Percentiles rank a stretch among this genome's conserved stretches.
These are phyloP conservation scores for Thrips palmi DNA, from an alignment of 1,140 invertebrate species.

Conservation along the genomic window DNA sequence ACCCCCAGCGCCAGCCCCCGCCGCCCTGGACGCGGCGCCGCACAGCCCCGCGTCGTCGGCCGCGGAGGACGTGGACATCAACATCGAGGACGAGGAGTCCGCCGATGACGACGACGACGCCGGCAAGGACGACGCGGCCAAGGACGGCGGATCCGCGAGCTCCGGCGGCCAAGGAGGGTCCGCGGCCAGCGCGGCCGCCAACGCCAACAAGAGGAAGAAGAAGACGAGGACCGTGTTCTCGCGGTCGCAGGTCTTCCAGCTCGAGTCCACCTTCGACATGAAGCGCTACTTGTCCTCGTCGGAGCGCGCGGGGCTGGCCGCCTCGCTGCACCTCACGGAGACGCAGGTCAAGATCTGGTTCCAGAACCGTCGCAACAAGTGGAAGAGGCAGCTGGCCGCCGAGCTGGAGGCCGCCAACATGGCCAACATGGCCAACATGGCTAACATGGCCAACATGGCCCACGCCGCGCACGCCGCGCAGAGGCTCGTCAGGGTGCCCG, in stretches of 20 bases:
- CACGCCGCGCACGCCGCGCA: constrained; percentile 90
- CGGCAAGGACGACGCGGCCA: constrained; percentile 29
- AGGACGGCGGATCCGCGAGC: constrained; percentile 16
- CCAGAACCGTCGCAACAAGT: constrained; percentile 90
- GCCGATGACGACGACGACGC: constrained; percentile 33
- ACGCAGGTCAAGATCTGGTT: constrained; percentile 97
- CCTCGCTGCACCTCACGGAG: constrained; percentile 85
- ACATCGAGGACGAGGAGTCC: constrained; percentile 27
- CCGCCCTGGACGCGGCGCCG: too few relatives aligned
- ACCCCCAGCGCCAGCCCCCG: too few relatives aligned
- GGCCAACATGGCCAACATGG: too few relatives aligned
- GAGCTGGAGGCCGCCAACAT: constrained; percentile 93
- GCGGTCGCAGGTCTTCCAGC: constrained; percentile 81
- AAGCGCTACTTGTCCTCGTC: constrained; percentile 93
- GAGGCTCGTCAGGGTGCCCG: constrained; percentile 79
- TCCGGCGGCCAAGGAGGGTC: too few relatives aligned
- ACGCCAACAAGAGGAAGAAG: constrained; percentile 79
- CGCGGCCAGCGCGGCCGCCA: too few relatives aligned
- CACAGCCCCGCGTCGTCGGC: too few relatives aligned
- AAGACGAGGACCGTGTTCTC: constrained; percentile 97
- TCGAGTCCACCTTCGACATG: constrained; percentile 96
- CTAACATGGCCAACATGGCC: too few relatives aligned
- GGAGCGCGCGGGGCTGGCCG: constrained; percentile 83
- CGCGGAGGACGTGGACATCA: constrained; percentile 43
- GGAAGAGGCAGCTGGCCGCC: constrained; percentile 91